Evolutionary conservation across 2,888 invertebrate species (phyloP).

Genomic region (Parnassius smintheus): DNA sequence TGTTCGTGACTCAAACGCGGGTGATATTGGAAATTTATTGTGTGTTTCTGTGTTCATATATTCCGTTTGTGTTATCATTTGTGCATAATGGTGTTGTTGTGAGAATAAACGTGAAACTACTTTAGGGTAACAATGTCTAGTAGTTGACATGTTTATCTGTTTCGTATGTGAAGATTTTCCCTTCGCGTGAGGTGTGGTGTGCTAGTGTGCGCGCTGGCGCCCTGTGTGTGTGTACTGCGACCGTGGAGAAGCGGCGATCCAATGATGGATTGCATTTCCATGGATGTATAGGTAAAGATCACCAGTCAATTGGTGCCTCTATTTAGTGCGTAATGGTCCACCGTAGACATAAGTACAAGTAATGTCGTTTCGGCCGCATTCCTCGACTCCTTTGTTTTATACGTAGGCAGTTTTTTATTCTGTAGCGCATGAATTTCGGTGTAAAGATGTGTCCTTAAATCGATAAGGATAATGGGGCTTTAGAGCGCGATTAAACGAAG

Average conservation of each 20-base stretch:
- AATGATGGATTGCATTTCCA: constrained; percentile 80
- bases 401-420: constrained; percentile 40
- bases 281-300: constrained; percentile 78
- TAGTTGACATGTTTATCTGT: constrained; percentile 82
- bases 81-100: constrained; percentile 69
- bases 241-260: constrained; percentile 68
- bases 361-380: constrained; percentile 37
- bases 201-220: constrained; percentile 66
- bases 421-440: constrained; percentile 51
- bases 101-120: constrained; percentile 75
- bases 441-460: constrained; percentile 54
- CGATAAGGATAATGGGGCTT: constrained; percentile 53
- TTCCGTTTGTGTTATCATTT: constrained; percentile 71
- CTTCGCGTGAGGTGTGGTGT: constrained; percentile 77
- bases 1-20: constrained; percentile 76
- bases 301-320: constrained; percentile 52
- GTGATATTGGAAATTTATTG: constrained; percentile 72
- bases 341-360: constrained; percentile 39
- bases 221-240: constrained; percentile 60
- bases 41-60: constrained; percentile 72
- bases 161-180: constrained; percentile 82
- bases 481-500: constrained; percentile 34
- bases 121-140: constrained; percentile 80
- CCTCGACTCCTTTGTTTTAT: constrained; percentile 56
- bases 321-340: constrained; percentile 46